A percentile compares a stretch with the other conserved stretches of the same genome.
These are phyloP conservation scores for Microtus richardsoni DNA, from an alignment of 2,113 vertebrate species.

Conservation along the genomic window DNA sequence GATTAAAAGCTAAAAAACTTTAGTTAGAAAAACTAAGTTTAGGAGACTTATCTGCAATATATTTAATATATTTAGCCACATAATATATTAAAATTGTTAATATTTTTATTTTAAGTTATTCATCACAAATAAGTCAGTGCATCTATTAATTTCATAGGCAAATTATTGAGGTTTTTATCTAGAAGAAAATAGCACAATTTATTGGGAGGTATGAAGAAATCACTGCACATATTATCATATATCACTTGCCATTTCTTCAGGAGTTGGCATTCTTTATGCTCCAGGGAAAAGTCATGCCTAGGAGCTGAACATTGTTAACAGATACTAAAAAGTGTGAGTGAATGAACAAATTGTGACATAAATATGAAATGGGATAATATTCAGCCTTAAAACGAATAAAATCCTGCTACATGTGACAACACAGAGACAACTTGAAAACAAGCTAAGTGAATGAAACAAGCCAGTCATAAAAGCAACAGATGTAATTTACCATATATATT, in stretches of 20 bases:
- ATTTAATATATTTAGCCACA: background rate
- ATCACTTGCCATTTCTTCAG: background rate
- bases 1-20: background rate
- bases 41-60: background rate
- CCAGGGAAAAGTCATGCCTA: background rate
- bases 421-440: background rate
- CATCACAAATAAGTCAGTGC: background rate
- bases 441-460: background rate
- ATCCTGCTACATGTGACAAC: background rate
- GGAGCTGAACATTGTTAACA: background rate
- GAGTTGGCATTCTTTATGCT: background rate
- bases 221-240: background rate
- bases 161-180: conserved; percentile 1
- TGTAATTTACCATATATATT: background rate
- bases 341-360: background rate
- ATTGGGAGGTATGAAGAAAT: background rate
- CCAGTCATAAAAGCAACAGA: background rate
- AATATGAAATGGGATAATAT: background rate
- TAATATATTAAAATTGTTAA: background rate
- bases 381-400: background rate
- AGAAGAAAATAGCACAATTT: conserved; percentile 24
- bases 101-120: background rate
- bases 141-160: background rate
- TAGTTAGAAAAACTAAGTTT: background rate
- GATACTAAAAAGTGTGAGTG: background rate